Evolutionary conservation across 2,113 vertebrate species (phyloP).

Genomic region (Microcebus ravelobensis): DNA sequence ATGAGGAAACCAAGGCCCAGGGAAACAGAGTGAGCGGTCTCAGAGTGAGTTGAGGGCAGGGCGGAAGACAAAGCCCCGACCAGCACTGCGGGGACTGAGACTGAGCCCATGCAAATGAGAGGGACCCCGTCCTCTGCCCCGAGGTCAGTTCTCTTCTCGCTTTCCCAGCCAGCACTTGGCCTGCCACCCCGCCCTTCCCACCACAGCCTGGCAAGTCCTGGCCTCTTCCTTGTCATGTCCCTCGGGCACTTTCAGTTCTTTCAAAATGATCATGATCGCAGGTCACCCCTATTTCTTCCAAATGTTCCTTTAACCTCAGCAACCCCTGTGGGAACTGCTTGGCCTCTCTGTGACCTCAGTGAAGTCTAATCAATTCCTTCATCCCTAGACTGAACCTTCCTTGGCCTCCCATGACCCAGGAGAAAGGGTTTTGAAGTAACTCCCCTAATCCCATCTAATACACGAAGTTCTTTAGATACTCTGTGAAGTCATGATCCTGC

Average conservation of each 20-base stretch:
- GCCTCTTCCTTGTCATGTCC: neutral
- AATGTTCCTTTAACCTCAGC: neutral
- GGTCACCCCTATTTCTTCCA: neutral
- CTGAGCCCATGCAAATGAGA: neutral
- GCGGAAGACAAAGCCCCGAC: neutral
- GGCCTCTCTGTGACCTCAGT: neutral
- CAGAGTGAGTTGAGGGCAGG: neutral
- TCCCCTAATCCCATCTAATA: neutral
- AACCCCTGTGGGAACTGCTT: neutral
- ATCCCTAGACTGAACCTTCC: neutral
- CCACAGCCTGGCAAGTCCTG: neutral
- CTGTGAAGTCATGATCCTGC: neutral
- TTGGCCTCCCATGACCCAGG: neutral
- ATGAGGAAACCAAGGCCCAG: neutral
- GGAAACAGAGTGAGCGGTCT: neutral
- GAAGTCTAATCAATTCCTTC: neutral
- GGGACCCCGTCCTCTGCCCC: neutral
- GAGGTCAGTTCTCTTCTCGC: neutral
- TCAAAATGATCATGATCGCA: neutral
- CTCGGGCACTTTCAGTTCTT: constrained; percentile 29
- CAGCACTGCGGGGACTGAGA: too few relatives aligned
- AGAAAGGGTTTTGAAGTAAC: neutral
- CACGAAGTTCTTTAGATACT: neutral
- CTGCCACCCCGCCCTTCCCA: neutral
- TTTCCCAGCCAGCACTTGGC: neutral